Base-by-base conservation (phyloP, 2,888 invertebrate genomes). In the Corbicula japonica region DNA sequence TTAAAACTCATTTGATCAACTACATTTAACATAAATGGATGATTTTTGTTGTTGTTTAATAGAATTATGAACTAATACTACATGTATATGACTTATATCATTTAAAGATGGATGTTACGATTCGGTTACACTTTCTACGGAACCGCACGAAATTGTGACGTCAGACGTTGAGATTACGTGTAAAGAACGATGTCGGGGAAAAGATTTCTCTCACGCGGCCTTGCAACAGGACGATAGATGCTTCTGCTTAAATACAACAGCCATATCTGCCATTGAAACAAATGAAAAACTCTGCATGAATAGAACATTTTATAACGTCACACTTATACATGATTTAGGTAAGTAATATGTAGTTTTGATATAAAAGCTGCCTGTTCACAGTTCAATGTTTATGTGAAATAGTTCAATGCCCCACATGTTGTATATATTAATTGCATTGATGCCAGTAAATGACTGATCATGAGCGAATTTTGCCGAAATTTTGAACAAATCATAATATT, bases 91-190 rank as follows among this genome's bases (percentile, higher is more conserved):
- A 6, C 54, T 58, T 46, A 12, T 30, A 30, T 32, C 15, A 1
- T 18, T 75, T 70, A 28, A 38, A 81, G 80, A 76, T 46, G 81
- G 81, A 4, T 81, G 81, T 41, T 81, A 71, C 38, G 28, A 38
- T 3, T 32, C 69, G 1, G 28, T 69, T 8, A 35, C 18, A 15
- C 23, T 72, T 3, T 21, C 62, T 10, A 21, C 48, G 1, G 28
- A 28, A 10, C 23, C 1, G 15, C 32, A 65, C 1, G 76, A 76
- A 23, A 2, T 30, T 18, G 73, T 80, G 12, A 35, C 35, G 2
- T 69, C 38, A 1, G 44, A 50, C 10, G 18, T 28, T 3, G 38
- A 52, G 26, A 12, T 70, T 58, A 81, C 81, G 44, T 81, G 81
- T 38, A 48, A 65, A 15, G 81, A 81, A 54, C 38, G 73, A 38